These are phyloP conservation scores for Acinonyx jubatus DNA, from an alignment of 2,113 vertebrate genomes.

Conservation along the genomic window DNA sequence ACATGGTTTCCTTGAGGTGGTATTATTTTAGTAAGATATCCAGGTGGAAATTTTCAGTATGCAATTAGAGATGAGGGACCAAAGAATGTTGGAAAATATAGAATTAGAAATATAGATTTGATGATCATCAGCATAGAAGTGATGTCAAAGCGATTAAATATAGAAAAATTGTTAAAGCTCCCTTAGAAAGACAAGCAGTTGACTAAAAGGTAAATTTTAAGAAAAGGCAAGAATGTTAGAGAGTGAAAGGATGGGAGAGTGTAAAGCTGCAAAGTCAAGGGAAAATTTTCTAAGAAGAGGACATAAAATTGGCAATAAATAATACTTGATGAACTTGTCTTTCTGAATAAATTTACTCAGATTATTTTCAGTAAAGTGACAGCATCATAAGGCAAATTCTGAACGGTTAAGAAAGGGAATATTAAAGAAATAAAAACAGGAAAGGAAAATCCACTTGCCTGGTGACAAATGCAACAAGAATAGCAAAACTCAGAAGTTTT, in stretches of 20 bases:
- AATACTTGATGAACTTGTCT: neutral
- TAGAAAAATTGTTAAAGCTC: neutral
- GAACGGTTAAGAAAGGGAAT: neutral
- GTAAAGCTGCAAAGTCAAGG: conserved; percentile 29
- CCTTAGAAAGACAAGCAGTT: conserved; percentile 25
- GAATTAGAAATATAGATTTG: neutral
- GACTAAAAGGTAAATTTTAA: conserved; percentile 39
- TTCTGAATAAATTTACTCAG: conserved; percentile 27
- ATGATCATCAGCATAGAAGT: neutral
- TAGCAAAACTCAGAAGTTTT: conserved; percentile 41
- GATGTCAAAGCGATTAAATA: conserved; percentile 16
- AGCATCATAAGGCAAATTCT: conserved; percentile 23
- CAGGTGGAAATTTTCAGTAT: conserved; percentile 8
- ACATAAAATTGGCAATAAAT: conserved; percentile 54
- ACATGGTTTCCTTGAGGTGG: conserved; percentile 9
- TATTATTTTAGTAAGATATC: conserved; percentile 32
- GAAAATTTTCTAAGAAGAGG: conserved; percentile 8
- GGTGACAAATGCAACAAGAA: neutral
- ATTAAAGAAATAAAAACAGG: neutral
- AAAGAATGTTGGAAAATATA: neutral
- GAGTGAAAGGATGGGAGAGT: conserved; percentile 25
- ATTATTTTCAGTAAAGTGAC: conserved; percentile 31
- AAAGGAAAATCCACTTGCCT: conserved; percentile 31
- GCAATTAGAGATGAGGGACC: conserved; percentile 16
- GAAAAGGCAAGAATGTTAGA: neutral